Base-by-base conservation (phyloP, 1,140 invertebrate species). In the Glomeris maerens region DNA sequence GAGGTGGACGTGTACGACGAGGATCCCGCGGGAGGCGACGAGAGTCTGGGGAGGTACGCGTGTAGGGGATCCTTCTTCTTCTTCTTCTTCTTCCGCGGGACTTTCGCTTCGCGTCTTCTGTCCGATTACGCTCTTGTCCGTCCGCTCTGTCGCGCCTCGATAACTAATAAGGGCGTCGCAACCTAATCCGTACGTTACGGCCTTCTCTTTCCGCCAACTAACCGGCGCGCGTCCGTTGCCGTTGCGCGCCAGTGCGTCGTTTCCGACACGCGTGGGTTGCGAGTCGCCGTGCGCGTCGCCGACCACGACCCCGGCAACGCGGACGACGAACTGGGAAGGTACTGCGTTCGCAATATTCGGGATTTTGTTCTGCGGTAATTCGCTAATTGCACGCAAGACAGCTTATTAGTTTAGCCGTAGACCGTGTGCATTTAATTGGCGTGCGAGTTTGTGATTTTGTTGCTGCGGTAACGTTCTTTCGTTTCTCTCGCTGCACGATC, bases 241-340 rank as follows among this genome's bases (percentile, higher is more conserved):
- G n/a, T n/a, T n/a, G n/a, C n/a, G n/a, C n/a, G 58, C 31, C 48
- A 72, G 66, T 60, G 64, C 21, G 61, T 70, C 17, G 63, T 74
- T 44, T 64, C 70, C 56, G 60, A 65, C 62, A 69, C 73, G 61
- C 71, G 74, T 58, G 82, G 83, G 59, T 84, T 88, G 71, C 74
- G 74, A 60, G 68, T 92, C 65, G 77, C 80, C 56, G 66, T 91
- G 56, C n/a, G n/a, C n/a, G n/a, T n/a, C n/a, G n/a, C n/a, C 75
- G 88, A 93, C 73, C 76, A 91, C 65, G 86, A 91, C 64, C 76
- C 64, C 27, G 70, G 81, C 46, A 84, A 79, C 62, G 79, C 83
- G 62, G 83, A 92, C 69, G 83, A 86, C 68, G 74, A 69, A 59
- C 74, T 87, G 53, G 84, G 84, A 68, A 84, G 81, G 83, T 86